phyloP scores from a whole-genome alignment of 2,113 vertebrate species.

The Amphilophus citrinellus region DNA sequence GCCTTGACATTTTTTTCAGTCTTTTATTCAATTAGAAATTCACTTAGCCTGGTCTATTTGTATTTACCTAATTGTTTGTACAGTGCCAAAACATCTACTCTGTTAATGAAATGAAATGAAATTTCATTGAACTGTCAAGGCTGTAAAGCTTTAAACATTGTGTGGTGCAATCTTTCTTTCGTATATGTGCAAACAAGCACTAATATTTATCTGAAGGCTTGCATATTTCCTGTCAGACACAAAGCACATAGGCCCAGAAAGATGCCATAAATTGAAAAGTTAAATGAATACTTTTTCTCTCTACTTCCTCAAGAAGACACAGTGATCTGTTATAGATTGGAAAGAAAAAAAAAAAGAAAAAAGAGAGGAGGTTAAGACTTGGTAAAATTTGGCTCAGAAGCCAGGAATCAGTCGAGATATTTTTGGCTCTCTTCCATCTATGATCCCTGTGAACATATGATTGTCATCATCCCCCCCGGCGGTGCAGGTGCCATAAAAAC shows the following conservation, averaged over 20 bases:
- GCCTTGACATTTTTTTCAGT: not conserved
- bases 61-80: conserved; percentile 20
- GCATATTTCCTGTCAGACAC: not conserved
- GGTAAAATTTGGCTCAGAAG: conserved; percentile 26
- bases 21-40: conserved; percentile 7
- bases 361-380: conserved; percentile 1
- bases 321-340: conserved; percentile 4
- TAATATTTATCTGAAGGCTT: conserved; percentile 8
- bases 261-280: not conserved
- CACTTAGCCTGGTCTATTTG: conserved; percentile 15
- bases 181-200: not conserved
- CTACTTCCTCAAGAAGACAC: not conserved
- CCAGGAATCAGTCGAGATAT: conserved; percentile 39
- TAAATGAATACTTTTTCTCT: not conserved
- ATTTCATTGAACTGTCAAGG: conserved; percentile 26
- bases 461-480: not conserved
- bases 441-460: conserved; percentile 27
- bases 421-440: conserved; percentile 40
- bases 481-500: conserved; percentile 16
- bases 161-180: not conserved
- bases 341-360: conserved; percentile 17
- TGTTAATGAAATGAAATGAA: conserved; percentile 39
- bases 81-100: not conserved
- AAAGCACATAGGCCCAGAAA: not conserved
- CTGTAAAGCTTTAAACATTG: not conserved